Evolutionary conservation across 1,140 invertebrate species (phyloP), one percentile per base, ranked within the genome.

Genomic region (Drosophila baimaii): DNA sequence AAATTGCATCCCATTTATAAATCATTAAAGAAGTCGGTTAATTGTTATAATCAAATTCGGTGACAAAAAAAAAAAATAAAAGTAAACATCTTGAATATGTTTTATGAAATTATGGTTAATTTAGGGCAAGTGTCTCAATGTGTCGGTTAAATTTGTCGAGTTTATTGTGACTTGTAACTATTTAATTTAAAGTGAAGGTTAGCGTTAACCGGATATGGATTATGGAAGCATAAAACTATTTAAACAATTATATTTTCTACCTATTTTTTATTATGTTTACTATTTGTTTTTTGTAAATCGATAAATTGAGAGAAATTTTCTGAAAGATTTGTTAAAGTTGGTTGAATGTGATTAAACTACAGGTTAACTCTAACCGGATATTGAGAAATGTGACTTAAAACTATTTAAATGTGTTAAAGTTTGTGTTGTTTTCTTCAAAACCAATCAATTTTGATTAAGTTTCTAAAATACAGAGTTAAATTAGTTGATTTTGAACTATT

Each of bases 1-100:
- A 44, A 56, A 46, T 35, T 52, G 41, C 25, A 66, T 25, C 19
- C 19, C 21, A 54, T 33, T 15, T 41, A 43, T 10, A 21, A 35
- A 27, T 23, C 25, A 25, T 56, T 25, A 56, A 56, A n/a, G 12
- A 9, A 15, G 35, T 54, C 7, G 5, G 15, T 49, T 27, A 17
- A 49, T 9, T 25, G n/a, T 49, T 29, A 3, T 27, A 49, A 17
- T 17, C 6, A 0, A 17, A 29, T 31, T 13, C n/a, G n/a, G n/a
- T n/a, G n/a, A n/a, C 1, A 21, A 33, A 21, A 9, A 21, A 4
- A 33, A 19, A 43, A 43, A 1, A 5, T 15, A 13, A 35, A 15
- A 35, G 6, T 1, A 35, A 15, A 3, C 4, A 33, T 33, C 12
- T 33, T 12, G 13, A 13, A 12, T 33, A 13, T 4, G 12, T 33